phyloP scores from a whole-genome alignment of 2,797 vertebrate species.

The Pangasius sanitwongsei region DNA sequence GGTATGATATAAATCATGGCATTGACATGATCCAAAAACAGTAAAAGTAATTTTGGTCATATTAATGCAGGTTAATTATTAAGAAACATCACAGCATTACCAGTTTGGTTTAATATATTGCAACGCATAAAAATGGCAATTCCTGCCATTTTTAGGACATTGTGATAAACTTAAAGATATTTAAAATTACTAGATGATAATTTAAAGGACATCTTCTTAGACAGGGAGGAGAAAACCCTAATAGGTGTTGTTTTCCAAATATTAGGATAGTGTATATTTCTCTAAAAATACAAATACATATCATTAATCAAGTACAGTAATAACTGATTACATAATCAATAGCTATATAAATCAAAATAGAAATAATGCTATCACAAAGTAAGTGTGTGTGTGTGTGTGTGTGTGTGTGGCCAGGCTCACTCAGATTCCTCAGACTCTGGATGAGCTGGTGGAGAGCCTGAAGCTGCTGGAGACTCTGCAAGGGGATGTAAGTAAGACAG shows the following conservation, averaged over 20 bases:
- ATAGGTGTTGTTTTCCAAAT: neutral
- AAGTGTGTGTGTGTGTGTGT: conserved; percentile 34
- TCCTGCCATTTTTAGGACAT: neutral
- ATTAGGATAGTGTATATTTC: neutral
- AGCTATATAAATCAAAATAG: conserved; percentile 14
- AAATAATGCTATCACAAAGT: neutral
- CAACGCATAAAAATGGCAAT: neutral
- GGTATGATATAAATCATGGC: neutral
- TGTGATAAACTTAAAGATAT: neutral
- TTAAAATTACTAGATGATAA: neutral
- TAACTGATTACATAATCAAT: neutral
- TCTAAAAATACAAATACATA: neutral
- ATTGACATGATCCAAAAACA: neutral
- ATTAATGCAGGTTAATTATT: neutral
- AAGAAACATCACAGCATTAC: neutral
- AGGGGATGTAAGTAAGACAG: conserved; percentile 69
- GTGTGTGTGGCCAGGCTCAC: conserved; percentile 65
- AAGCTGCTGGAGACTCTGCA: conserved; percentile 79
- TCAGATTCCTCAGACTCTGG: conserved; percentile 74
- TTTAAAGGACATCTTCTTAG: neutral
- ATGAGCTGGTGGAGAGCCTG: conserved; percentile 74
- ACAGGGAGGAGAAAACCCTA: neutral
- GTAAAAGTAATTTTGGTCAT: neutral
- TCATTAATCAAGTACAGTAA: neutral
- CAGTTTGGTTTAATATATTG: conserved; percentile 3